Percentiles rank a stretch among this genome's conserved stretches.
Conservation (phyloP, 2,797 vertebrate species). For the Xerus rutilus region DNA sequence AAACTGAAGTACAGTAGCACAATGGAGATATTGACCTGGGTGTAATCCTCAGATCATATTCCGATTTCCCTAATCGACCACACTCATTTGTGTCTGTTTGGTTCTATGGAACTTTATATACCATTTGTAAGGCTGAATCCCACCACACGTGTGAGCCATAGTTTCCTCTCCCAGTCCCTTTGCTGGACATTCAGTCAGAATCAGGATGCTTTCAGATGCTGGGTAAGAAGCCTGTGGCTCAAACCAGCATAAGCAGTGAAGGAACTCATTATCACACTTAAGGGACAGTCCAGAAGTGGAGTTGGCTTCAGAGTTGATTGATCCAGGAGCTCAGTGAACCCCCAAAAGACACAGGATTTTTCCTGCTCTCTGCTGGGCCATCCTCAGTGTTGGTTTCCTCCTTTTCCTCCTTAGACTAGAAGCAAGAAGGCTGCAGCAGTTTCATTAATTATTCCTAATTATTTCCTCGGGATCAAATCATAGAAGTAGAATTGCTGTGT, state of each 20-base stretch:
- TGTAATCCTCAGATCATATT: not conserved
- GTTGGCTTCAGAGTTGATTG: not conserved
- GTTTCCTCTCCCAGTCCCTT: not conserved
- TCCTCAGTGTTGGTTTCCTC: not conserved
- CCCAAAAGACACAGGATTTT: not conserved
- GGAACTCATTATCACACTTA: not conserved
- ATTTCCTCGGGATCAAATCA: slow-evolving; percentile 36
- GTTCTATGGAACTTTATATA: not conserved
- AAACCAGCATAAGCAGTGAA: not conserved
- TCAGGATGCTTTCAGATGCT: not conserved
- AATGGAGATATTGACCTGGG: not conserved
- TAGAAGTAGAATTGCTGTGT: slow-evolving; percentile 52
- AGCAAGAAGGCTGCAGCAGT: not conserved
- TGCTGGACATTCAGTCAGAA: not conserved
- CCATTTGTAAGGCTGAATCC: not conserved
- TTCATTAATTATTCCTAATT: not conserved
- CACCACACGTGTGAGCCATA: not conserved
- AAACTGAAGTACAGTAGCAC: not conserved
- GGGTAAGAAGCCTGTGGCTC: not conserved
- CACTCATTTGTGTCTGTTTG: not conserved
- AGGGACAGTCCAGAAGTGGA: not conserved
- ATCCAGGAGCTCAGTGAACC: not conserved
- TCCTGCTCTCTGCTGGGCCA: not conserved
- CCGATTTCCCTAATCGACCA: not conserved
- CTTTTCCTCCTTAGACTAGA: not conserved